phyloP scores from a whole-genome alignment of 2,797 vertebrate genomes.

The Ciconia nigra region DNA sequence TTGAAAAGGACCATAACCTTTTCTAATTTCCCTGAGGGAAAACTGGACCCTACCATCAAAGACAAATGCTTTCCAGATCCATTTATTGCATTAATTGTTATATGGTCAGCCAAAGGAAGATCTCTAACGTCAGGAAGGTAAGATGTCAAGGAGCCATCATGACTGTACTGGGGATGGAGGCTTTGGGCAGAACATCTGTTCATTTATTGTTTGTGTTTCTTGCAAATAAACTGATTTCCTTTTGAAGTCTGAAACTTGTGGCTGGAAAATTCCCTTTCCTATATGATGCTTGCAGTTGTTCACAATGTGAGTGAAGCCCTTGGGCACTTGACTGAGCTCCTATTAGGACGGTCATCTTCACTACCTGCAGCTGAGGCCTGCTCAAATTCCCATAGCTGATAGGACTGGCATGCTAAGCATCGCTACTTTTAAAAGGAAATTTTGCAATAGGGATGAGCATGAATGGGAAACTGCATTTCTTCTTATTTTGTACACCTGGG shows the following conservation, averaged over 20 bases:
- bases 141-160: background rate
- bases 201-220: background rate
- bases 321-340: background rate
- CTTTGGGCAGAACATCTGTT: background rate
- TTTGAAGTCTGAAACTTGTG: slow-evolving; percentile 1
- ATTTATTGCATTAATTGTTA: slow-evolving; percentile 14
- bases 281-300: background rate
- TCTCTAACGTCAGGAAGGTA: background rate
- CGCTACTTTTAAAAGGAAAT: background rate
- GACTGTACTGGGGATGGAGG: background rate
- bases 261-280: background rate
- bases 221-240: background rate
- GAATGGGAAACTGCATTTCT: background rate
- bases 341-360: background rate
- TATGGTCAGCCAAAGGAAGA: slow-evolving; percentile 18
- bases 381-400: background rate
- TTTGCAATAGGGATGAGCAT: background rate
- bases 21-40: slow-evolving; percentile 23
- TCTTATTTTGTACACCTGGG: background rate
- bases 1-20: slow-evolving; percentile 1
- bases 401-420: background rate
- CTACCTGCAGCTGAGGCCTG: background rate
- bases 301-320: background rate
- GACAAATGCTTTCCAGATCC: background rate
- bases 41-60: background rate